Percentiles rank a stretch among this genome's conserved stretches.
Conservation (phyloP, 2,888 invertebrate genomes). For the Calameuta pallipes region DNA sequence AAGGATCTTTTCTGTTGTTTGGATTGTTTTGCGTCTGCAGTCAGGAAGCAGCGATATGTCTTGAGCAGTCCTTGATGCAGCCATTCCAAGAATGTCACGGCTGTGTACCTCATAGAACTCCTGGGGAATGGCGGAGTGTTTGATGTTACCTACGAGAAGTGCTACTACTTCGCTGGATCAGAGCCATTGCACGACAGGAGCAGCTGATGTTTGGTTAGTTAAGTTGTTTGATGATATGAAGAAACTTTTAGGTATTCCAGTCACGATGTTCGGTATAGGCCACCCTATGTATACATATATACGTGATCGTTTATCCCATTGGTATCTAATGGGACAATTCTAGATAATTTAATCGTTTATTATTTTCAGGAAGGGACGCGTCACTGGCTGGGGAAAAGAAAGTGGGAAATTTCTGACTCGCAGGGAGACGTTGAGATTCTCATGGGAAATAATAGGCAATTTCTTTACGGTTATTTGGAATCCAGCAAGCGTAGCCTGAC, state of each 20-base stretch:
- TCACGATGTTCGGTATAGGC: not conserved
- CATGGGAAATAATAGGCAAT: not conserved
- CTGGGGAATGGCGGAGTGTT: not conserved
- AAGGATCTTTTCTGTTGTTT: not conserved
- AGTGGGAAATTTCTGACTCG: not conserved
- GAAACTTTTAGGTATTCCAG: not conserved
- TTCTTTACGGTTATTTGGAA: not conserved
- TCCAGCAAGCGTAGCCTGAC: not conserved
- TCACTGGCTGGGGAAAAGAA: not conserved
- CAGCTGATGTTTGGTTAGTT: not conserved
- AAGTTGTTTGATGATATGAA: not conserved
- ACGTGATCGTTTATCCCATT: not conserved
- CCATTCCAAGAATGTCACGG: not conserved
- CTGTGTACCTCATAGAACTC: not conserved
- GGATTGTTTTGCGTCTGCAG: not conserved
- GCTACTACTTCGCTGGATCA: not conserved
- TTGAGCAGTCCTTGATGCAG: not conserved
- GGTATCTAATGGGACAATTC: not conserved
- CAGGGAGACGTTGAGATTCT: not conserved
- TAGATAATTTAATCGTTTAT: not conserved
- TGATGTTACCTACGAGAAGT: not conserved
- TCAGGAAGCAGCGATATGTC: not conserved
- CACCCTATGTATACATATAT: not conserved
- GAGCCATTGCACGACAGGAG: not conserved
- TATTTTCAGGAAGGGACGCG: not conserved